Evolutionary conservation across 2,797 vertebrate species (phyloP), one percentile per base, ranked within the genome.

Genomic region (Galago senegalensis): DNA sequence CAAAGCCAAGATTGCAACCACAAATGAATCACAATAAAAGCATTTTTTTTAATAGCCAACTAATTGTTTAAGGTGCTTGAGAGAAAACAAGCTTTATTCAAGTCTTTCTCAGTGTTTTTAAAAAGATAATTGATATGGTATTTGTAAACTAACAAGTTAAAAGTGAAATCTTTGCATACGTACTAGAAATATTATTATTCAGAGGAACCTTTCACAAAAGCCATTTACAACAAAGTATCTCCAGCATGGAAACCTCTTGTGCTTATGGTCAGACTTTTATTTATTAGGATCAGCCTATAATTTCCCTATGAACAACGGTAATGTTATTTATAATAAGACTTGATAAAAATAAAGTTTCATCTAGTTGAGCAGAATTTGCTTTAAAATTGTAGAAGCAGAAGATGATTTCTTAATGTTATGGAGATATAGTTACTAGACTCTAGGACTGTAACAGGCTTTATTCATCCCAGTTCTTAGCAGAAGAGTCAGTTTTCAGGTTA

Each of bases 281-380:
- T 49, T 60, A 61, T 29, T 87, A 89, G 40, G 29, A 76, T 16
- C 20, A 85, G 31, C 13, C 11, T 29, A 79, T 4, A 67, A 63
- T 31, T 79, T 89, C 53, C 46, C 5, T 60, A 49, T 18, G 13
- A 40, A 73, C 37, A 72, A 27, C 23, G 43, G 34, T 7, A 49
- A 70, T 76, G 67, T 91, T 90, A 89, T 43, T 91, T 76, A 58
- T 85, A 43, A n/a, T 16, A 87, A 82, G 40, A 84, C n/a, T 34
- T 87, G 49, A 94, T 58, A 65, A 86, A 89, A 73, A 73, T 77
- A 21, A 77, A 79, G 16, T 16, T 34, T 75, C 8, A 82, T 58
- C 58, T 95, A 69, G n/a, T 75, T 89, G 46, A 65, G 37, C 10
- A 77, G 31, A 67, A 40, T 81, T 87, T 83, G 81, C 46, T 11